A percentile compares a stretch with the other conserved stretches of the same genome.
Evolutionary conservation across 2,888 invertebrate species (phyloP).

Genomic region (Patella ulyssiponensis): DNA sequence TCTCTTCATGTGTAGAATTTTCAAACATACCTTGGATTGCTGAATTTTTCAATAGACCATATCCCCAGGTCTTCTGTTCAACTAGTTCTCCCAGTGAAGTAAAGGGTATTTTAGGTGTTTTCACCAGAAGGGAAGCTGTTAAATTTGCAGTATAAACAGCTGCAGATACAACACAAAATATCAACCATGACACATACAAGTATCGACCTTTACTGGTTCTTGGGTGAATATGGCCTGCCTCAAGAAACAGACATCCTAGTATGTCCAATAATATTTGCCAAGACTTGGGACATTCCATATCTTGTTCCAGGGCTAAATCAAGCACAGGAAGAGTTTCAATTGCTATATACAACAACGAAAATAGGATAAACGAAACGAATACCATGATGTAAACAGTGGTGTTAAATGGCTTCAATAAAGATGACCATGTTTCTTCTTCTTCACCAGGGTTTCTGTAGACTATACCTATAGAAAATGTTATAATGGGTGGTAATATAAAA

Average conservation of each 20-base stretch:
- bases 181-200: conserved; percentile 18
- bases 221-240: neutral
- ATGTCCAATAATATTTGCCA: conserved; percentile 2
- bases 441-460: conserved; percentile 16
- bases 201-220: conserved; percentile 8
- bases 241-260: conserved; percentile 2
- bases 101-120: neutral
- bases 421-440: neutral
- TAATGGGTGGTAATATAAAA: conserved; percentile 13
- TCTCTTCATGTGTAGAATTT: neutral
- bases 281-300: neutral
- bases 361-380: neutral
- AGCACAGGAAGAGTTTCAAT: conserved; percentile 6
- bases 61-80: neutral
- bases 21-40: neutral
- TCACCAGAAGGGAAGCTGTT: neutral
- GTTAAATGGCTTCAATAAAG: conserved; percentile 2
- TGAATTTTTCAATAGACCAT: neutral
- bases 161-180: conserved; percentile 19
- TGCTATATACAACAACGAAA: conserved; percentile 4
- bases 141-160: conserved; percentile 16
- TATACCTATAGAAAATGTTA: neutral
- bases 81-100: neutral
- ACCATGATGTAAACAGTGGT: neutral
- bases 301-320: neutral